Percentiles rank a stretch among this genome's conserved stretches.
These are phyloP conservation scores for Zaprionus tsacasi DNA, from an alignment of 1,140 invertebrate species.

Conservation along the genomic window DNA sequence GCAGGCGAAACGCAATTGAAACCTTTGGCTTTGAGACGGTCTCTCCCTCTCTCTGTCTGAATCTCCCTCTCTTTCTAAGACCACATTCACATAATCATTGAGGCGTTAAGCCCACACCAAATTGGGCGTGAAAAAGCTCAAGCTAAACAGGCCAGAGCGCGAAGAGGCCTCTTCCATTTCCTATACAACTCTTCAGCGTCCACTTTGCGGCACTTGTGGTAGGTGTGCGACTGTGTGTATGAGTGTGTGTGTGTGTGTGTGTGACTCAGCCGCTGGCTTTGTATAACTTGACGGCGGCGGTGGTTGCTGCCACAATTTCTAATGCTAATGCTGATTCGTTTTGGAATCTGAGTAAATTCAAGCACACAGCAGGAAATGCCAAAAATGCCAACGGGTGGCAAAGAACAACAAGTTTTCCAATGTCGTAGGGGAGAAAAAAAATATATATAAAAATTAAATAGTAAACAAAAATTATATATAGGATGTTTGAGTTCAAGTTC, in stretches of 20 bases:
- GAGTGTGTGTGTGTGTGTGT: conserved; percentile 22
- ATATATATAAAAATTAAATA: conserved; percentile 19
- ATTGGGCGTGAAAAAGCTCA: conserved; percentile 77
- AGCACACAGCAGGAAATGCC: conserved; percentile 70
- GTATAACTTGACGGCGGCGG: conserved; percentile 47
- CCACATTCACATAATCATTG: conserved; percentile 54
- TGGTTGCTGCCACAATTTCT: conserved; percentile 67
- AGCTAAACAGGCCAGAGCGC: conserved; percentile 4
- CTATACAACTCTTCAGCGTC: conserved; percentile 18
- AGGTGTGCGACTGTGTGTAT: conserved; percentile 17
- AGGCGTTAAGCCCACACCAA: conserved; percentile 79
- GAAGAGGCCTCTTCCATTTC: conserved; percentile 4
- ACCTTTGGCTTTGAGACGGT: conserved; percentile 55
- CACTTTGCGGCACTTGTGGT: conserved; percentile 74
- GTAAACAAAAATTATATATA: neutral
- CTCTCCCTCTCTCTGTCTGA: neutral
- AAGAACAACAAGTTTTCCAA: conserved; percentile 59
- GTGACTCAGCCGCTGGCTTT: conserved; percentile 33
- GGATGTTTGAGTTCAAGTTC: neutral
- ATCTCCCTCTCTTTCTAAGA: too few relatives aligned
- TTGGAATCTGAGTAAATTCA: conserved; percentile 48
- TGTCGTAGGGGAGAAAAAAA: conserved; percentile 33
- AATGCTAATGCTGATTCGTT: conserved; percentile 72
- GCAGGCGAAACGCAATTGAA: conserved; percentile 65
- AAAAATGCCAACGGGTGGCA: conserved; percentile 48